phyloP scores from a whole-genome alignment of 2,888 invertebrate genomes.

The Thumatha senex region DNA sequence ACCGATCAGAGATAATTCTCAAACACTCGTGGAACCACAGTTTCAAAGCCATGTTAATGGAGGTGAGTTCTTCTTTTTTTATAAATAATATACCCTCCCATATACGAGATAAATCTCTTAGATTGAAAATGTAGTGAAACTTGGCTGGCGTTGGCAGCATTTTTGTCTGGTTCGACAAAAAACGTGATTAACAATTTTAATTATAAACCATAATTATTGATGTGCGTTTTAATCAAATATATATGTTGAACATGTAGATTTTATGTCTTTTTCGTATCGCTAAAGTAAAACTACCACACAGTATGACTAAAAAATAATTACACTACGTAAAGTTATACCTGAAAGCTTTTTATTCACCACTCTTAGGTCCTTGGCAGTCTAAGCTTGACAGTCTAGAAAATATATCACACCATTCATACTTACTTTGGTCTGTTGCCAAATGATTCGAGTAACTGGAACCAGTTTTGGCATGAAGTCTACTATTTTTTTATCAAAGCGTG shows the following conservation, averaged over 20 bases:
- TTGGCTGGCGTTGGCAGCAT: constrained; percentile 97
- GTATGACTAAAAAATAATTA: no score
- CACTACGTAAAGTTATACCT: no score
- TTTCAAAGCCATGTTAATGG: constrained; percentile 83
- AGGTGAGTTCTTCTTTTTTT: constrained; percentile 86
- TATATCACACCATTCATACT: neutral
- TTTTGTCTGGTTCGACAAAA: constrained; percentile 78
- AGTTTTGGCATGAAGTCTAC: constrained; percentile 88
- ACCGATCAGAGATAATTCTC: constrained; percentile 93
- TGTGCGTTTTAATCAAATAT: neutral
- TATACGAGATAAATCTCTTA: constrained; percentile 94
- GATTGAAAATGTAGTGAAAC: constrained; percentile 96
- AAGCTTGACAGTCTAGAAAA: no score
- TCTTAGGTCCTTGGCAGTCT: no score
- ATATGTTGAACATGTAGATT: no score
- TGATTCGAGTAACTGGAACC: constrained; percentile 90
- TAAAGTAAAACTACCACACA: no score
- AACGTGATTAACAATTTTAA: neutral
- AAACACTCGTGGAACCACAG: constrained; percentile 94
- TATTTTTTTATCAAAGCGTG: constrained; percentile 87
- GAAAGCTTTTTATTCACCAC: no score
- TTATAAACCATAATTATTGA: neutral
- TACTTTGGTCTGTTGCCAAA: constrained; percentile 93
- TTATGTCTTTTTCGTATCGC: no score
- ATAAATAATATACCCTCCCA: constrained; percentile 95